Base-by-base conservation (phyloP, 2,113 vertebrate genomes). In the Spea bombifrons region DNA sequence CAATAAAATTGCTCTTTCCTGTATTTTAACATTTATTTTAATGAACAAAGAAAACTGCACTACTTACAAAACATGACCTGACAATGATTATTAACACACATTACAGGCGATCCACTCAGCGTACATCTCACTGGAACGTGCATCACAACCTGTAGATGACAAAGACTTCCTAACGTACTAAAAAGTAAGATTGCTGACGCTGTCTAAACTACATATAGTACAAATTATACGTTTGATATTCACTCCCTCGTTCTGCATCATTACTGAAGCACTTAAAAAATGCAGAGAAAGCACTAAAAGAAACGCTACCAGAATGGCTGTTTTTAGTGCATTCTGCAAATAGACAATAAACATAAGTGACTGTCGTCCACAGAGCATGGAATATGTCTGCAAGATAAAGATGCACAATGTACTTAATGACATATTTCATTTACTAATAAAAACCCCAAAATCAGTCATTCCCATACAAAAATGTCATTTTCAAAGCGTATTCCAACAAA, bases 211-310 rank as follows among this genome's bases (percentile, higher is more conserved):
- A 61, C 78, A 74, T 68, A 68, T 43, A 74, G 66, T 61, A 79
- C 69, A 73, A 73, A 80, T 73, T 52, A 80, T 68, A 71, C 64
- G 71, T 74, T 50, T 65, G 59, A 80, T 68, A 80, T 64, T 67
- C 49, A 74, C 78, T 80, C 71, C 78, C 78, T 53, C 49, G 71
- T 61, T 80, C 67, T 44, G 63, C 78, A 80, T 80, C 78, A 80
- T 80, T 80, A 80, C 78, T 80, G 64, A 80, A 80, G 78, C 71
- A 80, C 78, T 80, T 80, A 74, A 67, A 80, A 73, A 80, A 63
- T 74, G 78, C 78, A 74, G 64, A 67, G 71, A 47, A 80, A 73
- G 65, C 78, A 74, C 68, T 80, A 80, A 72, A 75, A 59, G 30
- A 73, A 73, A 64, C 57, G 71, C 44, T 74, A 48, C 71, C 74